phyloP scores from a whole-genome alignment of 2,888 invertebrate species.

The Trachelus stipa region DNA sequence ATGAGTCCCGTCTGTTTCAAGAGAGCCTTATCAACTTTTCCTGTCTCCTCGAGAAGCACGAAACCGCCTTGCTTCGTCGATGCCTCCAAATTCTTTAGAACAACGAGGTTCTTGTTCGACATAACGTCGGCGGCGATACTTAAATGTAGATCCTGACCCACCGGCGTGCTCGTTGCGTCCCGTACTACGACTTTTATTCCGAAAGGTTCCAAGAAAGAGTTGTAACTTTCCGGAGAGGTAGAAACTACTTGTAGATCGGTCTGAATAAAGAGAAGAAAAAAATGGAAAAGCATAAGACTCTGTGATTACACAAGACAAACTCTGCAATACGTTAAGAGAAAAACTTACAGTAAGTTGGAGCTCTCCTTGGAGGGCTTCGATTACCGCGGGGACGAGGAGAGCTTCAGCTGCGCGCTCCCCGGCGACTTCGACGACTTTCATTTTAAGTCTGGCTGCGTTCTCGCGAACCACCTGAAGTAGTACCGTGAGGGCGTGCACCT shows the following conservation, averaged over 20 bases:
- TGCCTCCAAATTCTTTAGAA: slow-evolving; percentile 72
- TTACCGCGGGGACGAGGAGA: slow-evolving; percentile 72
- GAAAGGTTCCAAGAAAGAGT: slow-evolving; percentile 70
- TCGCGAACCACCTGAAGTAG: slow-evolving; percentile 82
- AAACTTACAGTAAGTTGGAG: slow-evolving; percentile 72
- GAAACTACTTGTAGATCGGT: slow-evolving; percentile 73
- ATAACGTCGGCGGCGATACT: slow-evolving; percentile 77
- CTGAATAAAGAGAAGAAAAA: slow-evolving; percentile 33
- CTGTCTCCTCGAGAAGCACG: slow-evolving; percentile 79
- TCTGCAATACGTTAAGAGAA: background rate
- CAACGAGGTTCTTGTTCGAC: slow-evolving; percentile 68
- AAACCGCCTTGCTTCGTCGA: slow-evolving; percentile 79
- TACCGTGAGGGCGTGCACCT: slow-evolving; percentile 75
- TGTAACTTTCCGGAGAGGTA: slow-evolving; percentile 70
- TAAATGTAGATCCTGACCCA: slow-evolving; percentile 78
- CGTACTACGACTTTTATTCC: slow-evolving; percentile 76
- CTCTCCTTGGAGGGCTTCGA: slow-evolving; percentile 78
- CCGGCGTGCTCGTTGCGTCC: slow-evolving; percentile 71
- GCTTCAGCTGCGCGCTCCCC: slow-evolving; percentile 76
- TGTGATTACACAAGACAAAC: background rate
- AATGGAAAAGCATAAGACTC: background rate
- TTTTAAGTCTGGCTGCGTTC: slow-evolving; percentile 77
- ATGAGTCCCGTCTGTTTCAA: slow-evolving; percentile 66
- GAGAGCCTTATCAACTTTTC: slow-evolving; percentile 42
- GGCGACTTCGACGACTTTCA: slow-evolving; percentile 80